A percentile compares a stretch with the other conserved stretches of the same genome.
Evolutionary conservation across 2,113 vertebrate species (phyloP).

Genomic region (Morone chrysops): DNA sequence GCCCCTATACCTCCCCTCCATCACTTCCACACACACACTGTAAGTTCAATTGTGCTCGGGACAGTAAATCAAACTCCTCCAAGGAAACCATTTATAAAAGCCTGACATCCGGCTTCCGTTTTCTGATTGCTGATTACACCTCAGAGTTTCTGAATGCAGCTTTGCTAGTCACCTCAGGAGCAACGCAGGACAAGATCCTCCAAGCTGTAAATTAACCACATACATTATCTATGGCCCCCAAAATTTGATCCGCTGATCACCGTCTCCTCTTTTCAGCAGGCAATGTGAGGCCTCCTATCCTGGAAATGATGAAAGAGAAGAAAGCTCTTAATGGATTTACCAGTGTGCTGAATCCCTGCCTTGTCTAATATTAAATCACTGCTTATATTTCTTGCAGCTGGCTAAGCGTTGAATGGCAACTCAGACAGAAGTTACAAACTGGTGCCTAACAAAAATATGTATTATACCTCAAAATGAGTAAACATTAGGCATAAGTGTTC

Average conservation of each 20-base stretch:
- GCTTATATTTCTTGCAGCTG: constrained; percentile 75
- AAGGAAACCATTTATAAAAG: constrained; percentile 72
- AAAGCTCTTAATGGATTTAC: constrained; percentile 77
- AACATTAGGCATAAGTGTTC: constrained; percentile 5
- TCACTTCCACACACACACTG: constrained; percentile 27
- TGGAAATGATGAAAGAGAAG: constrained; percentile 76
- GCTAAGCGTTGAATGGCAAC: constrained; percentile 53
- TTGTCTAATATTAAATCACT: constrained; percentile 77
- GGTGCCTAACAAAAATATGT: constrained; percentile 48
- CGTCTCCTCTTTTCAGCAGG: constrained; percentile 48
- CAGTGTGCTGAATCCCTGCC: constrained; percentile 67
- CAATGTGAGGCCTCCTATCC: constrained; percentile 60
- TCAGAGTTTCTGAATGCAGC: constrained; percentile 67
- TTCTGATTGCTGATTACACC: constrained; percentile 81
- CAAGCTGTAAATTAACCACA: constrained; percentile 77
- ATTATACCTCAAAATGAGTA: constrained; percentile 37
- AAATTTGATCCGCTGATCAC: constrained; percentile 66
- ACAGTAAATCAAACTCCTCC: constrained; percentile 74
- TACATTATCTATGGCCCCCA: constrained; percentile 66
- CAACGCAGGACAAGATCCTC: constrained; percentile 58
- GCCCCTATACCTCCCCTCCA: constrained; percentile 20
- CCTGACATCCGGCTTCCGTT: constrained; percentile 74
- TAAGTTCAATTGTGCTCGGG: constrained; percentile 51
- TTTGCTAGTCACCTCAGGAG: constrained; percentile 59
- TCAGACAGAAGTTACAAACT: constrained; percentile 61